Evolutionary conservation across 2,113 vertebrate genomes (phyloP).

Genomic region (Poecilia latipinna): DNA sequence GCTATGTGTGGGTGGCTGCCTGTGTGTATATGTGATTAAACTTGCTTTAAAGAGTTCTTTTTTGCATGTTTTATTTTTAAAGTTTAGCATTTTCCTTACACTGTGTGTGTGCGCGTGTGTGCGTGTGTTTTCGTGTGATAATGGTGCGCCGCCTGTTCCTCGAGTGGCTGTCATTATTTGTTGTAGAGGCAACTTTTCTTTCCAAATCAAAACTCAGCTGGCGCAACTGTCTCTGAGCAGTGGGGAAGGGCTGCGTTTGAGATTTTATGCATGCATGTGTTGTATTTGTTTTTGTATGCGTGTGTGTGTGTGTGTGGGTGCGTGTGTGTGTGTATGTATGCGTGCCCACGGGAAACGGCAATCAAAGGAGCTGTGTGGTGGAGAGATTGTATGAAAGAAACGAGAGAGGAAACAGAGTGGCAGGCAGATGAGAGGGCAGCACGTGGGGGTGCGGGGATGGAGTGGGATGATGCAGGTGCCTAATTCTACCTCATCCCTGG

Average conservation of each 20-base stretch:
- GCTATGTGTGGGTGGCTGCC: slow-evolving; percentile 45
- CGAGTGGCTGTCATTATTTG: slow-evolving; percentile 68
- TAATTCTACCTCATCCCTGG: slow-evolving; percentile 63
- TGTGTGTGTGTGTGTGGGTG: slow-evolving; percentile 20
- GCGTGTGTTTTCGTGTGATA: slow-evolving; percentile 34
- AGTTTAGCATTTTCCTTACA: slow-evolving; percentile 39
- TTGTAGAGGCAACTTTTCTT: slow-evolving; percentile 66
- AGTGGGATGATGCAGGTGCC: slow-evolving; percentile 69
- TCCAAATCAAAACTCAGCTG: slow-evolving; percentile 68
- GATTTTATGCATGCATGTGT: slow-evolving; percentile 31
- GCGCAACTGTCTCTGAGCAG: slow-evolving; percentile 48
- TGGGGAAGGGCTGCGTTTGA: slow-evolving; percentile 38
- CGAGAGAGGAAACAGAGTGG: slow-evolving; percentile 62
- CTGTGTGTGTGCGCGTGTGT: not conserved
- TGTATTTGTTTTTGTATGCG: slow-evolving; percentile 22
- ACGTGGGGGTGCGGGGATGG: slow-evolving; percentile 45
- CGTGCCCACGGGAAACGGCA: slow-evolving; percentile 53
- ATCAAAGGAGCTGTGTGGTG: slow-evolving; percentile 62
- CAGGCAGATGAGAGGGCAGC: slow-evolving; percentile 72
- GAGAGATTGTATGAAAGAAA: slow-evolving; percentile 55
- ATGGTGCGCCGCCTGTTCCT: slow-evolving; percentile 35
- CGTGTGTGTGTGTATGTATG: slow-evolving; percentile 22
- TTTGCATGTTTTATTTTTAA: slow-evolving; percentile 55
- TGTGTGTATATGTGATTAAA: slow-evolving; percentile 61
- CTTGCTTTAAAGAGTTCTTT: slow-evolving; percentile 37